Base-by-base conservation (phyloP, 2,888 invertebrate genomes). In the Graphium colonna region DNA sequence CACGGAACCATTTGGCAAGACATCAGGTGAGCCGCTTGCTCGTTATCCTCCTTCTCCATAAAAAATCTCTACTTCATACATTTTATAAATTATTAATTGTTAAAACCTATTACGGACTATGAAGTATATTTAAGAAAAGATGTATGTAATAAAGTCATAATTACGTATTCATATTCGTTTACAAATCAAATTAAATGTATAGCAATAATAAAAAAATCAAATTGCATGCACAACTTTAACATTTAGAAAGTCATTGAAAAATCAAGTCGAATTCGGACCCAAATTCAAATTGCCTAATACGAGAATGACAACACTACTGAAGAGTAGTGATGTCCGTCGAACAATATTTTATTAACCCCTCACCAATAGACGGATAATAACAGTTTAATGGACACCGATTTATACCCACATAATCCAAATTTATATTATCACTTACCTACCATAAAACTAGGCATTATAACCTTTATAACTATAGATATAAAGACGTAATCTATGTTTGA, bases 341-440 rank as follows among this genome's bases (percentile, higher is more conserved):
- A 85, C 83, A 81, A 85, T 86, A 86, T 84, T 86, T 82, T 85
- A 82, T 83, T 83, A 85, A 85, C 82, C 76, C 63, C 73, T 70
- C 79, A 68, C 79, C 81, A 86, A 83, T 81, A 69, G 67, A 62
- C 70, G 65, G 68, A 82, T 87, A 88, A 87, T 88, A 86, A 82
- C 79, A 77, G 74, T 82, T 87, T 85, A 85, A 87, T 87, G 82
- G 82, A 81, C 79, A 81, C 72, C 79, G 73, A 85, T 85, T 82
- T 83, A 83, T 85, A 77, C 78, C 64, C 52, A 58, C 57, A 64
- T 58, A 33, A 15, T 15, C 31, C 53, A 39, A 54, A 49, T 16
- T 49, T 40, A n/a, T 15, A 9, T 10, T 40, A 38, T 28, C 12
- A 2, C 13, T 17, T 0, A 1, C 1, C 13, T 33, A 5, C 5